Evolutionary conservation across 2,888 invertebrate species (phyloP), one percentile per base, ranked within the genome.

Genomic region (Amblyjoppa proteus): DNA sequence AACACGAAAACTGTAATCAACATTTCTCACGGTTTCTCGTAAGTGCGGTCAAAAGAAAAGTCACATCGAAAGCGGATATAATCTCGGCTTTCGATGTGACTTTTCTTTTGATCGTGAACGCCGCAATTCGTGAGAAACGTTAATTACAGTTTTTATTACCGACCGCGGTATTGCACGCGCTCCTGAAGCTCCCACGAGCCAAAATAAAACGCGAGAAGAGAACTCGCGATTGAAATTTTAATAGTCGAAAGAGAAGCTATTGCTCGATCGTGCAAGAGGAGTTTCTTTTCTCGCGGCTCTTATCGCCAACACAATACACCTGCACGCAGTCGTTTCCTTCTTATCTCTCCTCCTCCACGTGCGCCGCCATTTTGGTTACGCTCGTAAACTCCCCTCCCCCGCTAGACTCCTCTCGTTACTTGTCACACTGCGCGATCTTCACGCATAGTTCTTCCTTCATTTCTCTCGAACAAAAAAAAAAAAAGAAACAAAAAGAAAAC

Each of bases 171-270:
- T 9, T 11, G 41, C 41, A 41, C 41, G 1, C 2, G 9, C 2
- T 41, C 41, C 11, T 11, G 41, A 58, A 3, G 28, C 28, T 25
- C 28, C 25, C 13, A 13, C 58, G 25, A 58, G 58, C 11, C 5
- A 28, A 25, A 28, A 58, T 28, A 28, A 58, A 25, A 2, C 56
- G 56, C 56, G 25, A 28, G 28, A 11, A 28, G n/a, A 56, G 25
- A 56, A n/a, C 56, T 56, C n/a, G 25, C 56, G 20, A 56, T 4
- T 13, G 13, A 28, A 13, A 58, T 58, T 25, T 58, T 28, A 58
- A 58, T 58, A 58, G 58, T 28, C 13, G 25, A 28, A 28, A 58
- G 58, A 58, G 58, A 58, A 58, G 28, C 58, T 58, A 13, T 58
- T 28, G 58, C 58, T 58, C 28, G 28, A 58, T 58, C 58, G 3